phyloP scores from a whole-genome alignment of 2,113 vertebrate species.

The Desmodus rotundus region DNA sequence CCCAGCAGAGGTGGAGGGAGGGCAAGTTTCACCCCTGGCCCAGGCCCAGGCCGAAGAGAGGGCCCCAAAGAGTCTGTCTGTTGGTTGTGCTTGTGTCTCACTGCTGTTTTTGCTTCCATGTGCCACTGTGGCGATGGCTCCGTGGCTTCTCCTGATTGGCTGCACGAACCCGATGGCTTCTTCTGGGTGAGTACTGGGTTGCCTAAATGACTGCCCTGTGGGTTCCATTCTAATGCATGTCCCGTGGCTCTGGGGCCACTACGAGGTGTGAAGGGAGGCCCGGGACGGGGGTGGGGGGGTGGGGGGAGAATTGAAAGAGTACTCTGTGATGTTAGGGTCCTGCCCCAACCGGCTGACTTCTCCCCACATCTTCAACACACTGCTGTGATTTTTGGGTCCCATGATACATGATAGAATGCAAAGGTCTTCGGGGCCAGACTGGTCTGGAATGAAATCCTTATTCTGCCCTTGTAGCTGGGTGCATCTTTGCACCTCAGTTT shows the following conservation, averaged over 20 bases:
- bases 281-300: accelerated
- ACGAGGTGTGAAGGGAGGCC: background rate
- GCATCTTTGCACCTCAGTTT: background rate
- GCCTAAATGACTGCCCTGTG: background rate
- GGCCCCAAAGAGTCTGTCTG: background rate
- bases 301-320: background rate
- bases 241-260: background rate
- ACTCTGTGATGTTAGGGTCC: background rate
- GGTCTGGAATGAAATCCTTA: background rate
- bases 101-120: slow-evolving; percentile 63
- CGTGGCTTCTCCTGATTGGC: background rate
- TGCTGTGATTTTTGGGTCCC: background rate
- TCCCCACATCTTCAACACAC: background rate
- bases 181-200: slow-evolving; percentile 67
- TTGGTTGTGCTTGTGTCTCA: slow-evolving; percentile 48
- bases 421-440: background rate
- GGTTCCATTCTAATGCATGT: background rate
- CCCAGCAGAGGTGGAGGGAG: background rate
- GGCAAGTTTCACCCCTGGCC: background rate
- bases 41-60: background rate
- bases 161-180: background rate
- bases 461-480: background rate
- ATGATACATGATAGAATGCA: background rate
- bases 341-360: background rate
- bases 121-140: slow-evolving; percentile 2